These are phyloP conservation scores for Sarotherodon lohbergeri DNA, from an alignment of 2,113 vertebrate genomes.

Conservation along the genomic window DNA sequence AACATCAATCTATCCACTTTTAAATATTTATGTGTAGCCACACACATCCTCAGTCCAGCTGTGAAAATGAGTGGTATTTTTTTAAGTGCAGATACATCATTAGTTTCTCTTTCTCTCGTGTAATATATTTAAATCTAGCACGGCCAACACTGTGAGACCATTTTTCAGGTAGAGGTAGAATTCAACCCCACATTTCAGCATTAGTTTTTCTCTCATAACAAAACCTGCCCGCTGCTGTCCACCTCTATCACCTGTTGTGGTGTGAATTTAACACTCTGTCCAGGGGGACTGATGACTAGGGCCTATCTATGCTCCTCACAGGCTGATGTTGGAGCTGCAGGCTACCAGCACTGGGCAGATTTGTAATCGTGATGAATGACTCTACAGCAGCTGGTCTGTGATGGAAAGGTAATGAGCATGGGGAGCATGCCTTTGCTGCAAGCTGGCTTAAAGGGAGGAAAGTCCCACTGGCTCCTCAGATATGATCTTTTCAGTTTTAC, in stretches of 20 bases:
- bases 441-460: conserved; percentile 68
- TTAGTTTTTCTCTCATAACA: conserved; percentile 22
- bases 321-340: conserved; percentile 64
- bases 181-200: not conserved
- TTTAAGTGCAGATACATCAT: not conserved
- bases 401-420: conserved; percentile 83
- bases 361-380: conserved; percentile 76
- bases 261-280: conserved; percentile 38
- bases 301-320: conserved; percentile 40
- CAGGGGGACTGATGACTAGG: conserved; percentile 42
- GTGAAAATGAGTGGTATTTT: not conserved
- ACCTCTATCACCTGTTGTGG: conserved; percentile 56
- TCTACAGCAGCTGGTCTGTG: conserved; percentile 77
- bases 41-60: not conserved
- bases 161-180: not conserved
- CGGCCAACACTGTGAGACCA: not conserved
- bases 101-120: not conserved
- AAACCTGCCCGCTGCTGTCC: conserved; percentile 14
- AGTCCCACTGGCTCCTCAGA: conserved; percentile 75
- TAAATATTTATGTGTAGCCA: not conserved
- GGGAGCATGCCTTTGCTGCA: conserved; percentile 69
- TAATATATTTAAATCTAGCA: not conserved
- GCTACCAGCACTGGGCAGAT: conserved; percentile 58
- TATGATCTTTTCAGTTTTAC: conserved; percentile 69
- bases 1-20: not conserved